Evolutionary conservation across 2,888 invertebrate species (phyloP).

Genomic region (Phlogophora meticulosa): DNA sequence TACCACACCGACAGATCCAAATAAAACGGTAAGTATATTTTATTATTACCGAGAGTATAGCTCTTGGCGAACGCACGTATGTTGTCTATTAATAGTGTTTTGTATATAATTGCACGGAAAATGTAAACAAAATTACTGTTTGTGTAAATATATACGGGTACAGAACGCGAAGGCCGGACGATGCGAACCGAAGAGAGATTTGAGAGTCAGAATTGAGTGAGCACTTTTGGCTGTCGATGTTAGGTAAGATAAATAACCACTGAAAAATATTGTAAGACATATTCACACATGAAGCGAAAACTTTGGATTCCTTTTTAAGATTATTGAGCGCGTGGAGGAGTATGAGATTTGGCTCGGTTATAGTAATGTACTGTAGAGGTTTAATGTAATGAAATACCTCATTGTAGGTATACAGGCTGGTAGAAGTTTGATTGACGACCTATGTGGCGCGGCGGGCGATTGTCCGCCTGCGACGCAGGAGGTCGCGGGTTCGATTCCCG

Average conservation of each 20-base stretch:
- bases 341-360: no score
- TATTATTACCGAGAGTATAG: conserved; percentile 69
- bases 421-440: no score
- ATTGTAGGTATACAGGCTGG: no score
- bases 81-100: conserved; percentile 74
- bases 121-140: conserved; percentile 84
- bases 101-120: conserved; percentile 78
- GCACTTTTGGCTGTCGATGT: not conserved
- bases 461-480: no score
- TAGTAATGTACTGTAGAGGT: no score
- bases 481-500: no score
- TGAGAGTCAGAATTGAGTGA: conserved; percentile 21
- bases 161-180: conserved; percentile 61
- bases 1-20: conserved; percentile 50
- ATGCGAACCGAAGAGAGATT: conserved; percentile 57
- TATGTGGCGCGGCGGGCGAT: no score
- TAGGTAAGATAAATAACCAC: not conserved
- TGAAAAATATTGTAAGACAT: not conserved
- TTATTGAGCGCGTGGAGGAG: no score
- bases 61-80: conserved; percentile 72
- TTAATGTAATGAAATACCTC: no score
- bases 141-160: conserved; percentile 75
- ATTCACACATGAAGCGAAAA: no score
- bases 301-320: no score
- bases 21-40: conserved; percentile 63